Evolutionary conservation across 2,888 invertebrate species (phyloP), one percentile per base, ranked within the genome.

Genomic region (Brenthis ino): DNA sequence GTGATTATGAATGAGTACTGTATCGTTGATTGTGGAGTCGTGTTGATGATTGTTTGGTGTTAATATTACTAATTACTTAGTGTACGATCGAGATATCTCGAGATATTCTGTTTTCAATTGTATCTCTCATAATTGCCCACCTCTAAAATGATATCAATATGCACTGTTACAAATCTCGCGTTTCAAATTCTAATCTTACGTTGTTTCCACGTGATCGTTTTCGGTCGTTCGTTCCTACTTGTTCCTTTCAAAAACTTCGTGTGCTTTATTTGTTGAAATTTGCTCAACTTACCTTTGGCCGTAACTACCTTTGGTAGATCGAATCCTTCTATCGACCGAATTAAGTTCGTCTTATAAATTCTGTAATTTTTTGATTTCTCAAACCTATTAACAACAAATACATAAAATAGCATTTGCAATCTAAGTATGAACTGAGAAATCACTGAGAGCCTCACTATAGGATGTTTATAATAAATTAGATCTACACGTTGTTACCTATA

Each of bases 171-270:
- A 78, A 80, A 80, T 82, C 82, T 82, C 81, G 82, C 75, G 65
- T 78, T 80, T 81, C 77, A 80, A 87, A 88, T 86, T 89, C 83
- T 89, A 88, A 82, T 82, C 72, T 82, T 85, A 72, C 79, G 87
- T 90, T 89, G 81, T 79, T 78, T 77, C 78, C 74, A 77, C 77
- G 63, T 72, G 75, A 75, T 77, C 80, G 77, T 81, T 84, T 84
- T 87, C 81, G 85, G 84, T 86, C 86, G 81, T 87, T 86, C 83
- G 89, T 91, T 91, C 90, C 90, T 91, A 90, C 83, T 82, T 81
- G 83, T 87, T 89, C 85, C 84, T 89, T 86, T 85, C 74, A 79
- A 79, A 79, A 77, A 79, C 78, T 77, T 80, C 83, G 78, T 79
- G 82, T 85, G 85, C 87, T 86, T 86, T 87, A 83, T 85, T 85